Evolutionary conservation across 1,140 invertebrate species (phyloP), one percentile per base, ranked within the genome.

Genomic region (Oscheius sp.): DNA sequence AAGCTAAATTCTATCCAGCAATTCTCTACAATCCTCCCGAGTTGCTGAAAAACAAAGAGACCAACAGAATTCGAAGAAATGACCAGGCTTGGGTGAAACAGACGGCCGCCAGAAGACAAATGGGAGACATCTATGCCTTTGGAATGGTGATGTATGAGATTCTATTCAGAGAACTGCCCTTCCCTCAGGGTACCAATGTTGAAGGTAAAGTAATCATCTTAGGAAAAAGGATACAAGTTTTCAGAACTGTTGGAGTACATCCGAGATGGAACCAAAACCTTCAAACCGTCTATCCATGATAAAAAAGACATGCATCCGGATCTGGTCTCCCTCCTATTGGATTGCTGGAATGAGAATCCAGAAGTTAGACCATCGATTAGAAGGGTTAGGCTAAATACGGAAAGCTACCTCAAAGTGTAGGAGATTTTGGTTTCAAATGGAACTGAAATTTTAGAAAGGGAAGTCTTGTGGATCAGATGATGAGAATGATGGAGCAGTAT

Each of bases 401-500:
- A 83, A 64, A 82, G 75, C 70, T 83, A 82, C 59, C 55, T 83
- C 75, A 84, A 84, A 82, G 82, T 84, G 73, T 80, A 62, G 73
- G 79, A 61, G 10, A 3, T 65, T 7, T 49, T 2, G 34, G 18
- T 35, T 38, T 34, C 13, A 36, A n/a, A 23, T 15, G 32, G 7
- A 46, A 15, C 10, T 2, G 23, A 28, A 62, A 2, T 75, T 82
- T 77, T 32, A 82, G 81, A 32, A 81, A 79, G 63, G 83, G 83
- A 36, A 71, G 67, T 23, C 71, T 83, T 36, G 83, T 83, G 3
- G 82, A 83, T 61, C 82, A 83, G 65, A 83, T 83, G 83, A 83
- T 83, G 83, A 62, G 79, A 20, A 82, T 84, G 52, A 83, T 83
- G 82, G 82, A 84, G 59, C 67, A 96, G 82, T 98, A 99, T 83